phyloP scores from a whole-genome alignment of 2,888 invertebrate species.

The Pomacea canaliculata region DNA sequence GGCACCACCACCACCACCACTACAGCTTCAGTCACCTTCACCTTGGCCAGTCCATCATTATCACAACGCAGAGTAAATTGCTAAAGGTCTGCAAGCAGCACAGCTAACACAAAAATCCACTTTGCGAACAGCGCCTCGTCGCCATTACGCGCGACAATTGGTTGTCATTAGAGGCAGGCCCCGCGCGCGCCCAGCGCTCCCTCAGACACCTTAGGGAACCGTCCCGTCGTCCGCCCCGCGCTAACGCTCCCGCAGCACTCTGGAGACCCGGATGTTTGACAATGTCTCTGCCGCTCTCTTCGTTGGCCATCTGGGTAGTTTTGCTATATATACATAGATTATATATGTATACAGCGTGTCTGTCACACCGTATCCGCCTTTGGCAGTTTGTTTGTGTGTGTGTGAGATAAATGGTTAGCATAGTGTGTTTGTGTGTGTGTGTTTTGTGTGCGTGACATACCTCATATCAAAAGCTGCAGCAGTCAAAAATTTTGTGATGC shows the following conservation, averaged over 20 bases:
- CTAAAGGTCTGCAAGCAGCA: not conserved
- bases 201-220: too few species aligned
- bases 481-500: too few species aligned
- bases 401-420: too few species aligned
- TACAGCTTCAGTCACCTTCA: not conserved
- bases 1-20: not conserved
- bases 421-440: not conserved
- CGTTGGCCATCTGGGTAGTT: not conserved
- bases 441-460: not conserved
- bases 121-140: conserved; percentile 10
- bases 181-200: not conserved
- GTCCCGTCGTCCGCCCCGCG: too few species aligned
- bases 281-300: not conserved
- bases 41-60: not conserved
- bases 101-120: conserved; percentile 25
- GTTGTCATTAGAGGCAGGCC: conserved; percentile 18
- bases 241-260: not conserved
- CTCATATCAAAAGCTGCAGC: not conserved
- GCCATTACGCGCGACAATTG: conserved; percentile 21
- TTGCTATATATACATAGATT: not conserved
- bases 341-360: not conserved
- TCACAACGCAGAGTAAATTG: not conserved
- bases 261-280: not conserved
- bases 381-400: not conserved
- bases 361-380: not conserved